These are phyloP conservation scores for Amblyraja radiata DNA, from an alignment of 2,797 vertebrate species.

Conservation along the genomic window DNA sequence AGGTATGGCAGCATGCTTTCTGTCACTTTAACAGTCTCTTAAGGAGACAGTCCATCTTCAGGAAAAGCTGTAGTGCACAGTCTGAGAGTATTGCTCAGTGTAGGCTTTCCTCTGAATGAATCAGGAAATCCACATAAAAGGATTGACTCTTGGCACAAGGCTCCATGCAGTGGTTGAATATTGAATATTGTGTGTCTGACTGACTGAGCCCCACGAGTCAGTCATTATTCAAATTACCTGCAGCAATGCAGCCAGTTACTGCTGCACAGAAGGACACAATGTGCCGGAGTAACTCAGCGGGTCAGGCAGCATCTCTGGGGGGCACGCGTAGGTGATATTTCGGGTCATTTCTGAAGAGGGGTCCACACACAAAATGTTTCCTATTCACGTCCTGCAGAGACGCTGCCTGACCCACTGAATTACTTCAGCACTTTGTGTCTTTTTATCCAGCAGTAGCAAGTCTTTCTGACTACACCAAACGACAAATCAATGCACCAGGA, in stretches of 20 bases:
- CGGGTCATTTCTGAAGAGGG: too few species aligned
- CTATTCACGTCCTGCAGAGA: too few species aligned
- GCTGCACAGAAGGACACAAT: too few species aligned
- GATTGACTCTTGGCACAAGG: neutral
- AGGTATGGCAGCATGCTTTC: conserved; percentile 33
- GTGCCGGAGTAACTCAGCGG: too few species aligned
- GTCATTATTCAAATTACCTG: neutral
- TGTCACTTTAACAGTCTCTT: conserved; percentile 31
- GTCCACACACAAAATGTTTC: too few species aligned
- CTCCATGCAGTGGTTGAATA: neutral
- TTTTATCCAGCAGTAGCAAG: neutral
- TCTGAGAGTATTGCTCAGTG: neutral
- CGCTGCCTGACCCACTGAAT: too few species aligned
- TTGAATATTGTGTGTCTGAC: neutral
- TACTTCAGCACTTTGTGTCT: too few species aligned
- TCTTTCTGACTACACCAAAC: neutral
- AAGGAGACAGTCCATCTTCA: conserved; percentile 18
- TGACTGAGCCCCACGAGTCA: neutral
- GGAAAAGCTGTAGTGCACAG: neutral
- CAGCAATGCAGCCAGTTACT: too few species aligned
- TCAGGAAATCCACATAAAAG: neutral
- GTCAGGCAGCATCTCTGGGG: too few species aligned
- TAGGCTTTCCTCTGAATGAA: neutral
- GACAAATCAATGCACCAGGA: neutral
- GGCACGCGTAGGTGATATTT: too few species aligned